Conservation (phyloP, 2,113 vertebrate genomes). For the Dendropsophus ebraccatus region DNA sequence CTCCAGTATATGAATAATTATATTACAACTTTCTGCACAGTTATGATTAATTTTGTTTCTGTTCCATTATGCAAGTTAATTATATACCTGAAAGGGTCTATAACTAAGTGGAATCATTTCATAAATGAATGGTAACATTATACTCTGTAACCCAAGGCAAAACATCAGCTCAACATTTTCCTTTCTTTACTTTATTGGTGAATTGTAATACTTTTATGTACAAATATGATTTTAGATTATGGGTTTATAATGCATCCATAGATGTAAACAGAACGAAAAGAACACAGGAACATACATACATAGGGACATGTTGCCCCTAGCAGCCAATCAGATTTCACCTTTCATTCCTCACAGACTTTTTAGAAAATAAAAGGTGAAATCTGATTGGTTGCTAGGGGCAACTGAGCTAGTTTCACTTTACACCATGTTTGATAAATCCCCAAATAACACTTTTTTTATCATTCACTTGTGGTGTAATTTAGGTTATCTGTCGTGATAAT, state of each 20-base stretch:
- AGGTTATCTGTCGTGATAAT: no score
- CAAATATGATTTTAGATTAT: neutral
- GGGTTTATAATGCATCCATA: neutral
- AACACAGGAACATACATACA: neutral
- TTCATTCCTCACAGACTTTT: no score
- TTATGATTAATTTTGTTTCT: conserved; percentile 42
- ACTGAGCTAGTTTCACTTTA: no score
- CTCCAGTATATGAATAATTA: conserved; percentile 46
- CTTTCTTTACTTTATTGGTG: conserved; percentile 30
- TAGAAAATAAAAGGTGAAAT: no score
- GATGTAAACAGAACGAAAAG: neutral
- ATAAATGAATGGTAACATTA: conserved; percentile 42
- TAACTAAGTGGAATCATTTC: conserved; percentile 43
- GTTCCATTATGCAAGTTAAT: conserved; percentile 47
- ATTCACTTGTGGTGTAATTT: no score
- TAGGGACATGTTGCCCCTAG: no score
- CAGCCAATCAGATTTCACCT: no score
- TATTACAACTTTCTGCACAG: conserved; percentile 37
- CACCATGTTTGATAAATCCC: no score
- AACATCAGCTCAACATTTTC: neutral
- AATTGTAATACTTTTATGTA: conserved; percentile 21
- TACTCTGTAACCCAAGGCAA: conserved; percentile 37
- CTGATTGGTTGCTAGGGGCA: no score
- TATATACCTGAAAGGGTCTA: conserved; percentile 48
- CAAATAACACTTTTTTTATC: no score